Evolutionary conservation across 2,888 invertebrate genomes (phyloP).

Genomic region (Tenthredo amoena): DNA sequence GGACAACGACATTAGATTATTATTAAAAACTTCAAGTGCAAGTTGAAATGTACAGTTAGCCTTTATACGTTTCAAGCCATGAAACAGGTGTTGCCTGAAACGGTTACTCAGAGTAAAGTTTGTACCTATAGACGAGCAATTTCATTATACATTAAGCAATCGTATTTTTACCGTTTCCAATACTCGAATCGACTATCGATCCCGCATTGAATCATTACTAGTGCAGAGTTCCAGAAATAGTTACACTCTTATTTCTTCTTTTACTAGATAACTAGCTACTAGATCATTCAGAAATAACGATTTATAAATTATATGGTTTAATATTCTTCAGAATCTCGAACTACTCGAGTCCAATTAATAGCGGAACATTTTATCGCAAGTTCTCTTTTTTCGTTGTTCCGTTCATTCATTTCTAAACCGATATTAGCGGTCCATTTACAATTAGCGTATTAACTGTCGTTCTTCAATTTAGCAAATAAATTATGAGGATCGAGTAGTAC

Average conservation of each 20-base stretch:
- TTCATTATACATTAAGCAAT: conserved; percentile 19
- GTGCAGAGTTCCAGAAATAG: not conserved
- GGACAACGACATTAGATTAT: conserved; percentile 10
- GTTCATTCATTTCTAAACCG: not conserved
- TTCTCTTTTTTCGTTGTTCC: not conserved
- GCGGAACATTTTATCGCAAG: not conserved
- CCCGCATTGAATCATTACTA: not conserved
- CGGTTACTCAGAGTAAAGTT: not conserved
- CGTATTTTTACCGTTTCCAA: conserved; percentile 23
- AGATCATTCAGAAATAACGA: not conserved
- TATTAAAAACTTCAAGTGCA: conserved; percentile 14
- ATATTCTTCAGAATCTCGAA: not conserved
- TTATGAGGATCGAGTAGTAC: not conserved
- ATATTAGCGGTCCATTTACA: not conserved
- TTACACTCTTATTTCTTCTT: not conserved
- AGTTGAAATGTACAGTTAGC: conserved; percentile 30
- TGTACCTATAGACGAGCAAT: not conserved
- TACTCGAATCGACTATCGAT: not conserved
- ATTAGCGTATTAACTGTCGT: not conserved
- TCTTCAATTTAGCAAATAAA: not conserved
- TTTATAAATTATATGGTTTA: not conserved
- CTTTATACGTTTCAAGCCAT: not conserved
- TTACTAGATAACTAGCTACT: not conserved
- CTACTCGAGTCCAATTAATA: not conserved
- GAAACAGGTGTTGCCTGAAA: conserved; percentile 16